Evolutionary conservation across 2,888 invertebrate genomes (phyloP), one percentile per base, ranked within the genome.

Genomic region (Hanleya hanleyi): DNA sequence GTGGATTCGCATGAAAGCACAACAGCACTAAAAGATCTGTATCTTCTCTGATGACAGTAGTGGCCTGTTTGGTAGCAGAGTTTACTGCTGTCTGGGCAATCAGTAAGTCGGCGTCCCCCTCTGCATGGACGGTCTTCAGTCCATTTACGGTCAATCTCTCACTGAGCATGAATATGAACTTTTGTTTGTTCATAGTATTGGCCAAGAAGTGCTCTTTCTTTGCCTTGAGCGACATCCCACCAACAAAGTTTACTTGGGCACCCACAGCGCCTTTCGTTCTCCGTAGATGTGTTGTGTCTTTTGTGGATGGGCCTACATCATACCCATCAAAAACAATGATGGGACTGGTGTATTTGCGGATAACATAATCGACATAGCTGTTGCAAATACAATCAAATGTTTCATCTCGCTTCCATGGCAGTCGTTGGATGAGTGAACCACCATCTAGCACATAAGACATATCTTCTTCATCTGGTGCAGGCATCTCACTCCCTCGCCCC

Each of bases 81-180:
- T 66, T 29, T 7, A 83, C 32, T 0, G 78, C 80, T 26, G 77
- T 83, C 50, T 75, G n/a, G 2, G 73, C 81, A 65, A 84, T 83
- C 1, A 78, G 67, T n/a, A 76, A 7, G 65, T 84, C 85, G 22
- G 84, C 84, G 75, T 84, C 85, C 9, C 71, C 76, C 9, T 37
- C 29, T 15, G 84, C 80, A 70, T 83, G 79, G 1, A 66, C 33
- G 9, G 70, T 61, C 36, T 32, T 33, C 29, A 51, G 65, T 2
- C 76, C 78, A 37, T 36, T 7, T 15, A 70, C 32, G 29, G 50
- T 12, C 7, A 82, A 69, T 7, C 69, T 7, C 22, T 61, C 50
- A 32, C 66, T 9, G 29, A 83, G 68, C 22, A 81, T 12, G 35
- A 74, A 50, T 1, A 83, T 78, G 57, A 84, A 83, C 6, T 49